Conservation (phyloP, 2,888 invertebrate species). For the Eupeodes latifasciatus region DNA sequence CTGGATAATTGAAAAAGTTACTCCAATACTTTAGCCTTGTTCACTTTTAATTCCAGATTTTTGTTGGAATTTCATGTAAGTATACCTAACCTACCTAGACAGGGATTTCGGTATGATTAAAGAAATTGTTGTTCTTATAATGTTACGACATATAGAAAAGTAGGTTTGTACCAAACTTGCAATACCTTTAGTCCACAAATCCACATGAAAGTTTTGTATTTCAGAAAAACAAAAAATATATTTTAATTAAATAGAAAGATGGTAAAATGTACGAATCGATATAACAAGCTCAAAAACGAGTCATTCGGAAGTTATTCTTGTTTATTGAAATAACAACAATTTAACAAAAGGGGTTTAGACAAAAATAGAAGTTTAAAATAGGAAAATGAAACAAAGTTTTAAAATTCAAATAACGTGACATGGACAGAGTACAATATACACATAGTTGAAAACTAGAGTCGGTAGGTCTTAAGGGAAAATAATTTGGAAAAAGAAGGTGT, state of each 20-base stretch:
- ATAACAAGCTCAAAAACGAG: background rate
- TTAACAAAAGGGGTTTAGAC: too few species aligned
- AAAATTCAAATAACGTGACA: too few species aligned
- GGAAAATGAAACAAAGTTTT: too few species aligned
- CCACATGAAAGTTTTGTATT: background rate
- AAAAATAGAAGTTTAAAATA: too few species aligned
- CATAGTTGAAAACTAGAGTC: too few species aligned
- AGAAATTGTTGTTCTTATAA: background rate
- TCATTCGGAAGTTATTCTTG: background rate
- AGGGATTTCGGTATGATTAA: background rate
- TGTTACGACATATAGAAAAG: background rate
- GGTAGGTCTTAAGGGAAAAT: too few species aligned
- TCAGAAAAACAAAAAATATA: background rate
- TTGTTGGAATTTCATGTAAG: conserved; percentile 9
- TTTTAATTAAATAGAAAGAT: conserved; percentile 2
- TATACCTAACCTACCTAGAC: too few species aligned
- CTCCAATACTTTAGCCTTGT: conserved; percentile 34
- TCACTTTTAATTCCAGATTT: conserved; percentile 13
- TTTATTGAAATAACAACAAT: background rate
- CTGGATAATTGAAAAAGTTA: conserved; percentile 47
- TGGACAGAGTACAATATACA: too few species aligned
- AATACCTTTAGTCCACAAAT: background rate
- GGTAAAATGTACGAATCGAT: background rate
- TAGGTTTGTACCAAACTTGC: background rate
- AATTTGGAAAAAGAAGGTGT: too few species aligned